A percentile compares a stretch with the other conserved stretches of the same genome.
Evolutionary conservation across 37 sponge, comb jelly and placozoan genomes (phyloP).

Genomic region (Geodia barretti): DNA sequence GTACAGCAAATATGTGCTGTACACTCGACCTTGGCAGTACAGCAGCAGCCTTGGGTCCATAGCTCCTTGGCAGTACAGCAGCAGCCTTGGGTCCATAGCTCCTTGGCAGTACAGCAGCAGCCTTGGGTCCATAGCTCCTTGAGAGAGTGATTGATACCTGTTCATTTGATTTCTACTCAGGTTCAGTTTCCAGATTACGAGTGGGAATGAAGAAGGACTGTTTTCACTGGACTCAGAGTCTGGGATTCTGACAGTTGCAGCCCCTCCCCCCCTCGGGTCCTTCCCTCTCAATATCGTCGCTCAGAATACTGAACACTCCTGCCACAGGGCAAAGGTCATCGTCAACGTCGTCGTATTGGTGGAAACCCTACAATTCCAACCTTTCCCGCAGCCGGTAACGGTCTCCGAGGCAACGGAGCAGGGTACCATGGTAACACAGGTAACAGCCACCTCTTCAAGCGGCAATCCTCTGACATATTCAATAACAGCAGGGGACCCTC

Average conservation of each 20-base stretch:
- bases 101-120: too few species aligned
- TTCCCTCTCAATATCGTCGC: conserved; percentile 65
- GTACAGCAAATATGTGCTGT: too few species aligned
- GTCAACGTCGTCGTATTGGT: conserved; percentile 43
- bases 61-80: too few species aligned
- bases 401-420: conserved; percentile 53
- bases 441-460: conserved; percentile 39
- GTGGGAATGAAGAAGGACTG: conserved; percentile 52
- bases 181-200: conserved; percentile 58
- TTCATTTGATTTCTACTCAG: conserved; percentile 28
- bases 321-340: conserved; percentile 55
- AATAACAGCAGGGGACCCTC: conserved; percentile 52
- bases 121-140: too few species aligned
- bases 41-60: too few species aligned
- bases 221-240: conserved; percentile 42
- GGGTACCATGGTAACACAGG: conserved; percentile 39
- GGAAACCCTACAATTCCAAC: conserved; percentile 29
- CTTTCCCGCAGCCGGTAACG: conserved; percentile 19
- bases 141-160: too few species aligned
- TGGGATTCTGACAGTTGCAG: conserved; percentile 21
- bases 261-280: conserved; percentile 15
- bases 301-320: conserved; percentile 55
- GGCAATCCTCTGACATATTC: conserved; percentile 57
- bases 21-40: too few species aligned
- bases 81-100: too few species aligned